Percentiles rank a stretch among this genome's conserved stretches.
phyloP scores from a whole-genome alignment of 2,888 invertebrate species.

The Rotaria sp. region DNA sequence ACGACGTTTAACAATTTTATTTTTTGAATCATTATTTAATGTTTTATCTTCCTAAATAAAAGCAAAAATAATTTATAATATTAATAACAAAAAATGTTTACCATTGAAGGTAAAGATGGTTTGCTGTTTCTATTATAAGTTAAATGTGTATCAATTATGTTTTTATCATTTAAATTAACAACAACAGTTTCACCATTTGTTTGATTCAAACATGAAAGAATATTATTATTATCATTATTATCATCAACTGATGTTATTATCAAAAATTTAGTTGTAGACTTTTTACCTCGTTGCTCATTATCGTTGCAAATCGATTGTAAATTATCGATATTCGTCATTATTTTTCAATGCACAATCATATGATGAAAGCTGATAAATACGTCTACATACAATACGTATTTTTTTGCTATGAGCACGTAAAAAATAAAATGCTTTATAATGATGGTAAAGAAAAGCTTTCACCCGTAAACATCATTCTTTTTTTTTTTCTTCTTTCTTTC shows the following conservation, averaged over 20 bases:
- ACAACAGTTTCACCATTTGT: neutral
- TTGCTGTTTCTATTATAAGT: neutral
- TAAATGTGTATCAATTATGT: neutral
- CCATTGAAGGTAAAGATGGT: neutral
- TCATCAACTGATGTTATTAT: neutral
- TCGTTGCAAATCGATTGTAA: too few species aligned
- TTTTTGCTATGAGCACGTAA: too few species aligned
- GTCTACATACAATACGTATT: too few species aligned
- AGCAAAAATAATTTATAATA: neutral
- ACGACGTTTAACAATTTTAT: neutral
- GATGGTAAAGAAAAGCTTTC: too few species aligned
- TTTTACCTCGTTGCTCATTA: neutral
- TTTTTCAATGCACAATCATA: too few species aligned
- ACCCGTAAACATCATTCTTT: too few species aligned
- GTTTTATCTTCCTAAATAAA: neutral
- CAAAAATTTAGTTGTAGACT: neutral
- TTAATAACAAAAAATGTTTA: neutral
- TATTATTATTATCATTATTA: neutral
- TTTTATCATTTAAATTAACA: neutral
- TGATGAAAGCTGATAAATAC: too few species aligned
- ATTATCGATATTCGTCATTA: too few species aligned
- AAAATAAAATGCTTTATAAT: too few species aligned
- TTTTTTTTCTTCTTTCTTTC: too few species aligned
- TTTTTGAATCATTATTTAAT: neutral
- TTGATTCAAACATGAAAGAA: neutral